phyloP scores from a whole-genome alignment of 2,888 invertebrate species.

The Spialia ferax region DNA sequence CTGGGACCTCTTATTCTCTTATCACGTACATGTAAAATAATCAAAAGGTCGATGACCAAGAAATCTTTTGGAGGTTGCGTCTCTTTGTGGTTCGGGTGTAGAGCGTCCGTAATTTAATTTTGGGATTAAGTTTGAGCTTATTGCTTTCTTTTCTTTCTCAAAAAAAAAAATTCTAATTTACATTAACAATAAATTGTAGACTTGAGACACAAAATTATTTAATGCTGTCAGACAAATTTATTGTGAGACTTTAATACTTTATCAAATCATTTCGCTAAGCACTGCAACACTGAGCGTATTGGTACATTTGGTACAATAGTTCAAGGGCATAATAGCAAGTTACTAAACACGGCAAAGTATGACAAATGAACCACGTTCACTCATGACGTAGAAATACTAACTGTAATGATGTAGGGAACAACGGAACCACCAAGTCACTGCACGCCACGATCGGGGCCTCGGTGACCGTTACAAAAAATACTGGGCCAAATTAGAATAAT shows the following conservation, averaged over 20 bases:
- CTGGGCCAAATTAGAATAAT: conserved; percentile 28
- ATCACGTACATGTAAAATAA: conserved; percentile 13
- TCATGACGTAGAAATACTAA: conserved; percentile 28
- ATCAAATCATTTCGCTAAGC: background rate
- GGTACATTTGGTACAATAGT: conserved; percentile 8
- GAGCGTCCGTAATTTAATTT: background rate
- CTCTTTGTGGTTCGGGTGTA: background rate
- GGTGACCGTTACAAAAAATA: conserved; percentile 36
- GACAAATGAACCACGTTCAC: conserved; percentile 22
- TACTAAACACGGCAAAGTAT: conserved; percentile 14
- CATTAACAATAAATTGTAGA: background rate
- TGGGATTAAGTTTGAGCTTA: background rate
- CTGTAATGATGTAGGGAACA: conserved; percentile 36
- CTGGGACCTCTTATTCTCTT: conserved; percentile 2
- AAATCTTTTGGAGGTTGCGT: conserved; percentile 4
- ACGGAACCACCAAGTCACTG: conserved; percentile 35
- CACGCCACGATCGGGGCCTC: conserved; percentile 35
- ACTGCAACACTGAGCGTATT: conserved; percentile 5
- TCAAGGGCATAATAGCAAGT: conserved; percentile 12
- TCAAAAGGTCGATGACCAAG: conserved; percentile 13
- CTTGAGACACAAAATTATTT: too few relatives aligned
- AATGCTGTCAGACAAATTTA: background rate
- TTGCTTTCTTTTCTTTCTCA: background rate
- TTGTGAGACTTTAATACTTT: background rate
- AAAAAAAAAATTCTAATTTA: background rate